Conservation (phyloP, 1,140 invertebrate genomes). For the Drosophila eugracilis region DNA sequence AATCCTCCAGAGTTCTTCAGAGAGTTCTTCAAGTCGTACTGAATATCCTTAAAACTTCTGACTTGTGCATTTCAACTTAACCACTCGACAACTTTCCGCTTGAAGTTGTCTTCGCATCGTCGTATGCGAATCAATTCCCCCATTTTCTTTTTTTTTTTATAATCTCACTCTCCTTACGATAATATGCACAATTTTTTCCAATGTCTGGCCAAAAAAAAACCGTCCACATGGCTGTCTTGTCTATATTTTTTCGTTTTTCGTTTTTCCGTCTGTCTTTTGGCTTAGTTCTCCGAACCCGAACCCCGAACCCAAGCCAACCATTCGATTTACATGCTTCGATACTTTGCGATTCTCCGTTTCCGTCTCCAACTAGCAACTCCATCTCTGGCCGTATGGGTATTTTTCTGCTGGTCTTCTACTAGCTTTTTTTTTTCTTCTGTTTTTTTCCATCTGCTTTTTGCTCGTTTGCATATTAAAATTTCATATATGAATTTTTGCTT, state of each 20-base stretch:
- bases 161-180: slow-evolving; percentile 50
- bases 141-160: too few relatives aligned
- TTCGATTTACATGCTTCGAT: slow-evolving; percentile 74
- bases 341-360: slow-evolving; percentile 54
- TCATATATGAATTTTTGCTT: slow-evolving; percentile 81
- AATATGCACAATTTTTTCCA: slow-evolving; percentile 44
- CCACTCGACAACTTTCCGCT: slow-evolving; percentile 27
- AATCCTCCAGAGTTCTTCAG: slow-evolving; percentile 11
- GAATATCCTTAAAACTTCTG: slow-evolving; percentile 20
- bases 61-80: slow-evolving; percentile 5
- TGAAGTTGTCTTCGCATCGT: slow-evolving; percentile 25
- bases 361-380: slow-evolving; percentile 17
- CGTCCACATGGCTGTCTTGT: slow-evolving; percentile 41
- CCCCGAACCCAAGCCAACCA: slow-evolving; percentile 31
- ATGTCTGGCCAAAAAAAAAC: slow-evolving; percentile 57
- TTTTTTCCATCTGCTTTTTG: slow-evolving; percentile 58
- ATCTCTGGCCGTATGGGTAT: slow-evolving; percentile 31
- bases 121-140: slow-evolving; percentile 27
- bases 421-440: slow-evolving; percentile 36
- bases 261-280: slow-evolving; percentile 29
- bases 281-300: slow-evolving; percentile 25
- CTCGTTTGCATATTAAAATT: slow-evolving; percentile 82
- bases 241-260: slow-evolving; percentile 11
- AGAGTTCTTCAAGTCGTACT: slow-evolving; percentile 15
- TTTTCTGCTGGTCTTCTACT: slow-evolving; percentile 41